Conservation (phyloP, 2,888 invertebrate genomes). For the Aporophyla lueneburgensis region DNA sequence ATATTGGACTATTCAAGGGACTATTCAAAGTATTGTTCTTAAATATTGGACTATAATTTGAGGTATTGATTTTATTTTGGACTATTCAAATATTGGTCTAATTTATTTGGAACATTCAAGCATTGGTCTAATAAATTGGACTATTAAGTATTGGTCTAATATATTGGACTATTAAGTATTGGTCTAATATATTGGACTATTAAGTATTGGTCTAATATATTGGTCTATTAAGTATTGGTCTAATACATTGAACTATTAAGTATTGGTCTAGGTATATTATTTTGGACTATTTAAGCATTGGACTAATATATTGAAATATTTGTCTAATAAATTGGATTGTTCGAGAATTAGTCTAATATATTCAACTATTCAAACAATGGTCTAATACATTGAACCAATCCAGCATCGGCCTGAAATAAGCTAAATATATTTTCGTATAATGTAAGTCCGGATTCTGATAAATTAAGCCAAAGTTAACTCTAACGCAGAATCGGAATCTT, state of each 20-base stretch:
- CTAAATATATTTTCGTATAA: slow-evolving; percentile 58
- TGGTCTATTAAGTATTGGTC: background rate
- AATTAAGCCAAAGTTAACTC: slow-evolving; percentile 82
- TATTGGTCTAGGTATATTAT: background rate
- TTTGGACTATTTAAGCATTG: background rate
- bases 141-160: background rate
- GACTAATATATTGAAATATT: background rate
- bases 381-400: background rate
- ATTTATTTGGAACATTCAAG: background rate
- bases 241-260: background rate
- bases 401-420: slow-evolving; percentile 33
- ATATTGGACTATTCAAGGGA: background rate
- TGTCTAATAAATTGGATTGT: background rate
- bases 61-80: background rate
- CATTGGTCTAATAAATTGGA: background rate
- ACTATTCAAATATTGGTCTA: background rate
- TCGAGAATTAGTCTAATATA: background rate
- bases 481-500: slow-evolving; percentile 72
- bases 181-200: background rate
- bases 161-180: background rate
- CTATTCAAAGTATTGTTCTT: no score
- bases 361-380: background rate
- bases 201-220: background rate
- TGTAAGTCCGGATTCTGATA: slow-evolving; percentile 72
- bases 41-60: background rate